These are phyloP conservation scores for Mastigias papua DNA, from an alignment of 30 jellyfish, hydroid and myxozoan species.

Conservation along the genomic window DNA sequence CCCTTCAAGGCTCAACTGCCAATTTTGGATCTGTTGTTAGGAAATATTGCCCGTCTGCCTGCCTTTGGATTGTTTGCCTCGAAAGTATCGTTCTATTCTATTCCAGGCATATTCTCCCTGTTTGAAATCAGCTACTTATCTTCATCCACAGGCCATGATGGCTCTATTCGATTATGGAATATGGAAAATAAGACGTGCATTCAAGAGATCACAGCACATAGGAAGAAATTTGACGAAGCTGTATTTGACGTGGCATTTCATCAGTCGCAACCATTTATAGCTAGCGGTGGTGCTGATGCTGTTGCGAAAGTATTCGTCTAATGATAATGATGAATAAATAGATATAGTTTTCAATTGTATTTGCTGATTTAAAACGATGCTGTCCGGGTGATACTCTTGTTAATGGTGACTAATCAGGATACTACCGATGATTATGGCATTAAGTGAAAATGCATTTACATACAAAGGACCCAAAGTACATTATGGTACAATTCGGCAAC, in stretches of 20 bases:
- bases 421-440: neutral
- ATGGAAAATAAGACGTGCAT: conserved; percentile 98
- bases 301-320: conserved; percentile 97
- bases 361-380: conserved; percentile 42
- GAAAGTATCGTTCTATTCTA: neutral
- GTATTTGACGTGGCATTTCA: conserved; percentile 99
- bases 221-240: conserved; percentile 98
- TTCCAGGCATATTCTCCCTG: neutral
- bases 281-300: conserved; percentile 99
- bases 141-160: conserved; percentile 92
- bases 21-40: too few species aligned
- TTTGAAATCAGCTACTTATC: neutral
- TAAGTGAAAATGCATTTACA: too few species aligned
- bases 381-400: neutral
- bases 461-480: too few species aligned
- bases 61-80: neutral
- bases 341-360: conserved; percentile 35
- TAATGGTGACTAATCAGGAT: neutral
- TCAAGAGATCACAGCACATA: conserved; percentile 98
- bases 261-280: conserved; percentile 97
- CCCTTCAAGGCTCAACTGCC: too few species aligned
- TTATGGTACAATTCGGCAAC: too few species aligned
- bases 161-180: conserved; percentile 98
- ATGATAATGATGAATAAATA: neutral
- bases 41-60: too few species aligned